These are phyloP conservation scores for Drosophila austrosaltans DNA, from an alignment of 2,888 invertebrate genomes.

Conservation along the genomic window DNA sequence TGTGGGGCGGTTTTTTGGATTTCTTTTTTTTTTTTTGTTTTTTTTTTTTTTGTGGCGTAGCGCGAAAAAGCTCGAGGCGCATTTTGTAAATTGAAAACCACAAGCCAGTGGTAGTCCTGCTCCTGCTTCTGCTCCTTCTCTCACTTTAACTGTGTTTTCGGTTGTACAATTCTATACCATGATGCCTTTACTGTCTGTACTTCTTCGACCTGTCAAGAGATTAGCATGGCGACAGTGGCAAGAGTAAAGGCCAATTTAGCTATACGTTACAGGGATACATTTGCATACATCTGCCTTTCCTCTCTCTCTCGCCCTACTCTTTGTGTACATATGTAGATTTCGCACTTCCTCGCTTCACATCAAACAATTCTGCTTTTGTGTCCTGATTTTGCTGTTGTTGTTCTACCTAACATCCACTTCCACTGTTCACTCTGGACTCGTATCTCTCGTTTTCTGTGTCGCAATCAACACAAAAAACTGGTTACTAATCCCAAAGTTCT, in stretches of 20 bases:
- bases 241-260: neutral
- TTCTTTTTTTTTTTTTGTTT: neutral
- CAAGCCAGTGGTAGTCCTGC: conserved; percentile 4
- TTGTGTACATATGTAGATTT: too few species aligned
- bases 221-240: neutral
- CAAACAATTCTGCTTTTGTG: too few species aligned
- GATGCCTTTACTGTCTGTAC: conserved; percentile 3
- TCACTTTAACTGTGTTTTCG: too few species aligned
- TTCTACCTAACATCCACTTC: too few species aligned
- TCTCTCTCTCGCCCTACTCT: neutral
- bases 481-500: too few species aligned
- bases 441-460: too few species aligned
- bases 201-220: conserved; percentile 3
- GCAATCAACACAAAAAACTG: too few species aligned
- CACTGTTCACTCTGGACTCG: too few species aligned
- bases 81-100: conserved; percentile 52
- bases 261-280: neutral
- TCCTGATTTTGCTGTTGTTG: too few species aligned
- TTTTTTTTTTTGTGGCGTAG: conserved; percentile 18
- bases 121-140: neutral
- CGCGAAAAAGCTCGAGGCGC: conserved; percentile 52
- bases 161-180: neutral
- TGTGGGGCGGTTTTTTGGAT: neutral
- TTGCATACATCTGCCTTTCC: neutral
- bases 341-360: too few species aligned